Percentiles rank a stretch among this genome's conserved stretches.
Evolutionary conservation across 1,140 invertebrate species (phyloP).

Genomic region (Drosophila ohnishii): DNA sequence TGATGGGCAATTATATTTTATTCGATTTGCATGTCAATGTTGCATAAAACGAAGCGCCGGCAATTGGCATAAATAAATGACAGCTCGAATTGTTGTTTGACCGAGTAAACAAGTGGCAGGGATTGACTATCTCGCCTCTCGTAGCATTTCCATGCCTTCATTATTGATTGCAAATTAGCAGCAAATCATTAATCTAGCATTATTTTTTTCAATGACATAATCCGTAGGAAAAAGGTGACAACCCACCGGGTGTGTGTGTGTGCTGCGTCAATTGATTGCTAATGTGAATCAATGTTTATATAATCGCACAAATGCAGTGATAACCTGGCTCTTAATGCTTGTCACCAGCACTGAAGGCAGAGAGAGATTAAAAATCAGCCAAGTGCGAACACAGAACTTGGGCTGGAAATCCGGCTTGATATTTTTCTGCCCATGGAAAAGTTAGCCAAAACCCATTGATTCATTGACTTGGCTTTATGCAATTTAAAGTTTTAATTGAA

Average conservation of each 20-base stretch:
- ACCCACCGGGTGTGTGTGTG: background rate
- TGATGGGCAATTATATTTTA: conserved; percentile 59
- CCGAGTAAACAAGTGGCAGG: conserved; percentile 63
- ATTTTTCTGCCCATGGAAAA: conserved; percentile 15
- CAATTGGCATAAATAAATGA: conserved; percentile 67
- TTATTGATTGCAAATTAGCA: conserved; percentile 70
- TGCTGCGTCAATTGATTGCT: conserved; percentile 31
- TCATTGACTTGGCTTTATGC: conserved; percentile 33
- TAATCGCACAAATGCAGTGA: conserved; percentile 21
- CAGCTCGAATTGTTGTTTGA: conserved; percentile 65
- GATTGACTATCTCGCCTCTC: conserved; percentile 30
- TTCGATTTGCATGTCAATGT: conserved; percentile 68
- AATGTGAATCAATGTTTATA: conserved; percentile 20
- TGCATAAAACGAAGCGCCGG: conserved; percentile 62
- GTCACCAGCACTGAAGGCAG: background rate
- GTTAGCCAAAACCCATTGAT: conserved; percentile 18
- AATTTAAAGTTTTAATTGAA: conserved; percentile 78
- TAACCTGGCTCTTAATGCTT: conserved; percentile 21
- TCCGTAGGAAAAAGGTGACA: conserved; percentile 17
- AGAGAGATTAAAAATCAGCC: conserved; percentile 19
- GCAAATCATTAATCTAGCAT: conserved; percentile 50
- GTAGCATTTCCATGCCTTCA: conserved; percentile 7
- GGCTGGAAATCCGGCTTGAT: background rate
- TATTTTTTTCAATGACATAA: conserved; percentile 59
- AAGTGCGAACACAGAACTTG: conserved; percentile 3